These are phyloP conservation scores for Catocala fraxini DNA, from an alignment of 2,888 invertebrate genomes.

Conservation along the genomic window DNA sequence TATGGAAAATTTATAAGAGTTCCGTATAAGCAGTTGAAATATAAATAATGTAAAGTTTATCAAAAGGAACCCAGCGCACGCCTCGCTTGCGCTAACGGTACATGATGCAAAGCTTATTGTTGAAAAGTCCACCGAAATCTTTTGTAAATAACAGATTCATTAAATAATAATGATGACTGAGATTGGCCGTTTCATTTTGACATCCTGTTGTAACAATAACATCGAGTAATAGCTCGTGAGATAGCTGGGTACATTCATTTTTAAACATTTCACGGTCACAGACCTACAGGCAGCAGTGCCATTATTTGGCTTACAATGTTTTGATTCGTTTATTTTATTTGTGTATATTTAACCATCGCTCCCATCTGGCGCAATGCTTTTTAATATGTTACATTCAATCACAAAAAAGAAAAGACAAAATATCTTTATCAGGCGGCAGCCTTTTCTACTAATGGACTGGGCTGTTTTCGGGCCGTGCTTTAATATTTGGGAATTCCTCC, in stretches of 20 bases:
- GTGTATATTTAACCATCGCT: too few species aligned
- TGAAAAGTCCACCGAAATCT: conserved; percentile 82
- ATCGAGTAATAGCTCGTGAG: conserved; percentile 4
- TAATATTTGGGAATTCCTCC: too few species aligned
- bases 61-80: conserved; percentile 48
- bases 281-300: too few species aligned
- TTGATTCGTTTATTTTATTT: too few species aligned
- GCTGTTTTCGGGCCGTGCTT: too few species aligned
- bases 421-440: too few species aligned
- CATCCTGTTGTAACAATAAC: conserved; percentile 10
- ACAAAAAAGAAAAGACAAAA: too few species aligned
- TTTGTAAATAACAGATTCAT: conserved; percentile 84
- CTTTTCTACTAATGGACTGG: too few species aligned
- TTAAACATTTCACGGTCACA: not conserved
- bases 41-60: conserved; percentile 25
- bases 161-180: conserved; percentile 81
- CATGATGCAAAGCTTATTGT: conserved; percentile 63
- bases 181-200: conserved; percentile 50
- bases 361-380: too few species aligned
- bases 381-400: too few species aligned
- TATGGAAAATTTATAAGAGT: not conserved
- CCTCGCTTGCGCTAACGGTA: conserved; percentile 56
- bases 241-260: not conserved
- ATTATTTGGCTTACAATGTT: too few species aligned
- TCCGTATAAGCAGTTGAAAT: conserved; percentile 41